Base-by-base conservation (phyloP, 2,888 invertebrate species). In the Gastrophysa polygoni region DNA sequence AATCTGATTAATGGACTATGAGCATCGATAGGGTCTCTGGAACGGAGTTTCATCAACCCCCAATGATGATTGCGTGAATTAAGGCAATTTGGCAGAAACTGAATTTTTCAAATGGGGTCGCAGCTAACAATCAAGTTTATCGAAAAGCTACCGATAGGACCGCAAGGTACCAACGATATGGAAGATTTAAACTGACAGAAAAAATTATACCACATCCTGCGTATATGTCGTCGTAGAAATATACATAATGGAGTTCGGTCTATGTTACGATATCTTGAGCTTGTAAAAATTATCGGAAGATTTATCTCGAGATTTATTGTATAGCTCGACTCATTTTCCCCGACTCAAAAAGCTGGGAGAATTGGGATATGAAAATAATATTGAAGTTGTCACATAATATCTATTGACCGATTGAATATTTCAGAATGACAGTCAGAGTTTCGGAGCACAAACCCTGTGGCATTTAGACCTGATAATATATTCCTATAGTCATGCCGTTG, bases 111-210 rank as follows among this genome's bases (percentile, higher is more conserved):
- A 7, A 38, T 32, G 10, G 10, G 29, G 29, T 10, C 24, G 24
- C n/a, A n/a, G n/a, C 24, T 24, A 24, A 24, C 24, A 24, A 24
- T 24, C 24, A 24, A 32, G 10, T 32, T 32, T 32, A 32, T 38
- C 38, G 38, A 14, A 14, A 38, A 38, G n/a, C 38, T 11, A 38
- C 38, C 29, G 64, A 64, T 32, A 64, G 64, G 64, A 65, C 65
- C 14, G 62, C 44, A 62, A 51, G 65, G 65, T 62, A 65, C 65
- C 47, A 51, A 14, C 21, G 21, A 8, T 29, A 57, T 57, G 18
- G 20, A 43, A 49, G 51, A 44, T 38, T 34, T 57, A 57, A 51
- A 57, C 34, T 20, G 43, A 11, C 16, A 16, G 16, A 51, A 52
- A 57, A 63, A 59, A 38, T 38, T 38, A 38, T 14, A 14, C 14